Evolutionary conservation across 2,888 invertebrate species (phyloP).

Genomic region (Artemia sinica): DNA sequence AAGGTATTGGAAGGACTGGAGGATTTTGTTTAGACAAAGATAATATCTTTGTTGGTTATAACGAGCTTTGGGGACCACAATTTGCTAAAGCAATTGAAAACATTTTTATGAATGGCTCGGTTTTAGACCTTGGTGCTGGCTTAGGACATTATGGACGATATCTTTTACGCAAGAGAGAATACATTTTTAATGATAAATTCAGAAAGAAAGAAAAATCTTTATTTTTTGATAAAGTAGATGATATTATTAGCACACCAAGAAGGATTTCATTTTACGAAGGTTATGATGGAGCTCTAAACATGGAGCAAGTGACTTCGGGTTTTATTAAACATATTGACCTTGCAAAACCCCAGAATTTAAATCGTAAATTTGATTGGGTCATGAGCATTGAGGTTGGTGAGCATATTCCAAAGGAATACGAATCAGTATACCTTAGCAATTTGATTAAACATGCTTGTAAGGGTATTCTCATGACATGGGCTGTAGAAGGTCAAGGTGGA

Average conservation of each 20-base stretch:
- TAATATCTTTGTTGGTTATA: neutral
- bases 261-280: slow-evolving; percentile 14
- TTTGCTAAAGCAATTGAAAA: neutral
- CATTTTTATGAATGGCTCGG: neutral
- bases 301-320: slow-evolving; percentile 15
- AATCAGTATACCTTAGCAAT: slow-evolving; percentile 24
- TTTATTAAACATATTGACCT: slow-evolving; percentile 8
- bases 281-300: slow-evolving; percentile 7
- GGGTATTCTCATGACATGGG: slow-evolving; percentile 23
- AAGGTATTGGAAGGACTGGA: neutral
- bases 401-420: slow-evolving; percentile 24
- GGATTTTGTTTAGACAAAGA: slow-evolving; percentile 7
- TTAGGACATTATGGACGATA: slow-evolving; percentile 18
- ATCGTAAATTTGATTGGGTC: slow-evolving; percentile 24
- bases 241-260: neutral
- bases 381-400: slow-evolving; percentile 26
- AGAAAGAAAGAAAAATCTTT: neutral
- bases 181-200: neutral
- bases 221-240: neutral
- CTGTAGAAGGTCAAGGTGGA: slow-evolving; percentile 20
- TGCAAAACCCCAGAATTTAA: slow-evolving; percentile 16
- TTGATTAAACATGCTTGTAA: slow-evolving; percentile 24
- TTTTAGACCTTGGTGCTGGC: slow-evolving; percentile 20
- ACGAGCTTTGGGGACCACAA: neutral
- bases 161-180: slow-evolving; percentile 14